Conservation (phyloP, 2,113 vertebrate species). For the Pedionomus torquatus region DNA sequence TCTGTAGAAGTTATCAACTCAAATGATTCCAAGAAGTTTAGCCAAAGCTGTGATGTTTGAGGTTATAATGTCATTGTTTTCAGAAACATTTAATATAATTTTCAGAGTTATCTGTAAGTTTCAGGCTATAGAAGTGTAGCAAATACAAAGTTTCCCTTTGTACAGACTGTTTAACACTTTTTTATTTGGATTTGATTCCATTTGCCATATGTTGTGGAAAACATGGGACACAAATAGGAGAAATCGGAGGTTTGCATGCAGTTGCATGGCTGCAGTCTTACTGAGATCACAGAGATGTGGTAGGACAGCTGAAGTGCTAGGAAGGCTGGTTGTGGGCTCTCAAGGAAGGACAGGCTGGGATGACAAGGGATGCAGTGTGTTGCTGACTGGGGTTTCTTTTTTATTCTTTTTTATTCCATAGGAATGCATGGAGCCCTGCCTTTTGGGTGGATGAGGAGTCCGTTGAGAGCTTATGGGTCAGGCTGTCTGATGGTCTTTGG, state of each 20-base stretch:
- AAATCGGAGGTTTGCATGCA: too few relatives aligned
- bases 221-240: too few relatives aligned
- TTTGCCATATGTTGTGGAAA: too few relatives aligned
- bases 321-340: background rate
- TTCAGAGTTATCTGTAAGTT: background rate
- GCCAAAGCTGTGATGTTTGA: background rate
- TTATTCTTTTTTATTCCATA: fast-evolving
- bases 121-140: too few relatives aligned
- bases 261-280: fast-evolving
- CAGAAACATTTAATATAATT: background rate
- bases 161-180: too few relatives aligned
- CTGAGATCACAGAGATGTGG: background rate
- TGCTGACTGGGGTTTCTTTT: background rate
- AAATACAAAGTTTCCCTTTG: too few relatives aligned
- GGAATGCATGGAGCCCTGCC: background rate
- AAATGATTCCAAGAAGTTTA: background rate
- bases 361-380: background rate
- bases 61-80: background rate
- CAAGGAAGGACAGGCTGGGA: background rate
- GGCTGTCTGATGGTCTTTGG: background rate
- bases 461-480: background rate
- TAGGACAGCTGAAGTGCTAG: background rate
- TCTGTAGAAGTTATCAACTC: background rate
- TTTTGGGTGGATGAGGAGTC: background rate
- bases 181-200: too few relatives aligned